Percentiles rank a stretch among this genome's conserved stretches.
Conservation (phyloP, 2,113 vertebrate species). For the Theristicus caerulescens region DNA sequence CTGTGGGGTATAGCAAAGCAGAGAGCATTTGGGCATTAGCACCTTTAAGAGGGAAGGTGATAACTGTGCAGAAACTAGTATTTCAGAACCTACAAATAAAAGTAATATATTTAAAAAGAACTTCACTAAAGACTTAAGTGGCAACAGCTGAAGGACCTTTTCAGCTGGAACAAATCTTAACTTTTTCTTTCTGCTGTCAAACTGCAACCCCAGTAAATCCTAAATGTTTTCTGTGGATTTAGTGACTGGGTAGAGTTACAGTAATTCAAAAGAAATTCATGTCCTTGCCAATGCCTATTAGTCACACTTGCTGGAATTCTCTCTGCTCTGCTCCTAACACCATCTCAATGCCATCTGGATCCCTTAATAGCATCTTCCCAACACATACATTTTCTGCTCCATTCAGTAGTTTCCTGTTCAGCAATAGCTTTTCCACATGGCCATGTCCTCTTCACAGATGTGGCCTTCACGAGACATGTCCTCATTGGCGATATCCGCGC, state of each 20-base stretch:
- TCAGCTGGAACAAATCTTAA: slow-evolving; percentile 65
- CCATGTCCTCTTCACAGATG: neutral
- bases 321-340: slow-evolving; percentile 37
- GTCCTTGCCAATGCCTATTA: slow-evolving; percentile 58
- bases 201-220: slow-evolving; percentile 48
- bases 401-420: neutral
- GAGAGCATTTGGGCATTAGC: neutral
- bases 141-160: slow-evolving; percentile 29
- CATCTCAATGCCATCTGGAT: slow-evolving; percentile 39
- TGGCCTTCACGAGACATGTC: neutral
- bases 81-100: slow-evolving; percentile 4
- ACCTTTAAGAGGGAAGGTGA: neutral
- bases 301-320: slow-evolving; percentile 57
- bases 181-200: slow-evolving; percentile 38
- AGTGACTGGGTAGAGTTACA: slow-evolving; percentile 45
- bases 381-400: slow-evolving; percentile 39
- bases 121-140: slow-evolving; percentile 4
- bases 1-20: neutral
- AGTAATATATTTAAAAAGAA: neutral
- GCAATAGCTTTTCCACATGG: slow-evolving; percentile 29
- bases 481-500: rapidly evolving
- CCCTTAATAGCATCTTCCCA: slow-evolving; percentile 5
- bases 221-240: slow-evolving; percentile 63
- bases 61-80: neutral
- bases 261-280: slow-evolving; percentile 54